These are phyloP conservation scores for Thalassophryne amazonica DNA, from an alignment of 2,797 vertebrate species.

Conservation along the genomic window DNA sequence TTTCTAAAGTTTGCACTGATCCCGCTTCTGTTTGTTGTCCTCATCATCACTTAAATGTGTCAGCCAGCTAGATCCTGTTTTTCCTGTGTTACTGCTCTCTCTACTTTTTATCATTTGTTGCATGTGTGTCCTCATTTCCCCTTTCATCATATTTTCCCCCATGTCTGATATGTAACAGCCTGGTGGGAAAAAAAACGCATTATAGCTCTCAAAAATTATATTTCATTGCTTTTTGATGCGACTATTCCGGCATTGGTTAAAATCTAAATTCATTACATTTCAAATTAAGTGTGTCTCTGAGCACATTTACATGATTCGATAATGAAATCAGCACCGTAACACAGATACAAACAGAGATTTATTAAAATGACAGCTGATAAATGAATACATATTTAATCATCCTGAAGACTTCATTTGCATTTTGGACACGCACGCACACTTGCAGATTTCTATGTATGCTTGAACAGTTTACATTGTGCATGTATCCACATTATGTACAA, in stretches of 20 bases:
- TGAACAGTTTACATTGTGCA: constrained; percentile 70
- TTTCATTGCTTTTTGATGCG: neutral
- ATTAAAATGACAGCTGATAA: constrained; percentile 69
- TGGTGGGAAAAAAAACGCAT: too few species aligned
- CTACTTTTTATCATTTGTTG: too few species aligned
- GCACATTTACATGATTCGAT: neutral
- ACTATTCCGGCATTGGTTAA: neutral
- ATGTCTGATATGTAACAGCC: too few species aligned
- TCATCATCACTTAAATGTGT: too few species aligned
- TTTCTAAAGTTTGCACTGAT: too few species aligned
- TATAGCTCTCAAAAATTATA: neutral
- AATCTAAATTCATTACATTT: neutral
- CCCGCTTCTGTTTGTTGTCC: too few species aligned
- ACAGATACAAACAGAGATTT: constrained; percentile 64
- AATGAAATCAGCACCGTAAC: constrained; percentile 30
- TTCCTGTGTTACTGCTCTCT: too few species aligned
- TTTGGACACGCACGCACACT: constrained; percentile 15
- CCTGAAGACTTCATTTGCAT: constrained; percentile 49
- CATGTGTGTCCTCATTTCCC: too few species aligned
- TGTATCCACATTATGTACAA: constrained; percentile 74
- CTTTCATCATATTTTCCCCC: too few species aligned
- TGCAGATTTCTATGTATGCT: constrained; percentile 55
- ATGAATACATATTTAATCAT: constrained; percentile 58
- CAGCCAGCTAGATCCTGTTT: too few species aligned
- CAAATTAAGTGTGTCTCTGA: neutral